A percentile compares a stretch with the other conserved stretches of the same genome.
These are phyloP conservation scores for Phycodurus eques DNA, from an alignment of 2,113 vertebrate genomes.

Conservation along the genomic window DNA sequence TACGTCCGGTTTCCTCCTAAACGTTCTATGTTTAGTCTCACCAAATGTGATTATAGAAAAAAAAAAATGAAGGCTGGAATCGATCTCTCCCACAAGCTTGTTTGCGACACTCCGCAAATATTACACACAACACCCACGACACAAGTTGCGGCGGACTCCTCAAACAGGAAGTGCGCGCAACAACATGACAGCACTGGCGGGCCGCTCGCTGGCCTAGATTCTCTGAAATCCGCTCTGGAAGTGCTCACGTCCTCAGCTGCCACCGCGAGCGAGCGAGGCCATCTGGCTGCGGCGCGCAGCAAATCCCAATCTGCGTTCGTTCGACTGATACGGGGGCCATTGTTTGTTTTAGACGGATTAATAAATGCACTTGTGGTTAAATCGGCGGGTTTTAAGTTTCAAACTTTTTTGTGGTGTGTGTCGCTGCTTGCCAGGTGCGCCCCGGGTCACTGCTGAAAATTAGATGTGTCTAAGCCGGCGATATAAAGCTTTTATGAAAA, in stretches of 20 bases:
- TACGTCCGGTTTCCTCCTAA: neutral
- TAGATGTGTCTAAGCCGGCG: constrained; percentile 39
- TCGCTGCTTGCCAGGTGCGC: constrained; percentile 19
- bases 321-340: constrained; percentile 69
- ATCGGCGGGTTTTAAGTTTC: constrained; percentile 32
- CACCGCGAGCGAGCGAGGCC: constrained; percentile 62
- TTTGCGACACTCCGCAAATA: neutral
- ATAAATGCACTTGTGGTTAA: constrained; percentile 38
- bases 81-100: constrained; percentile 27
- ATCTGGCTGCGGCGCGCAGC: constrained; percentile 68
- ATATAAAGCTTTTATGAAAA: constrained; percentile 48
- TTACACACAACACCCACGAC: constrained; percentile 13
- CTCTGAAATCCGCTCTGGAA: constrained; percentile 75
- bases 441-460: constrained; percentile 47
- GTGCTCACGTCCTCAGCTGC: constrained; percentile 71
- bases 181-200: constrained; percentile 74
- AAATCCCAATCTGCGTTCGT: constrained; percentile 76
- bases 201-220: constrained; percentile 75
- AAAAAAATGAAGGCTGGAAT: constrained; percentile 35
- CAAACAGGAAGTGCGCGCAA: constrained; percentile 73
- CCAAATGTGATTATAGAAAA: neutral
- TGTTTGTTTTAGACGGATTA: constrained; percentile 60
- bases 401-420: constrained; percentile 29
- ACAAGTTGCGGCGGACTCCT: constrained; percentile 57
- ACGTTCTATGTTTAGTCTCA: neutral